Evolutionary conservation across 2,797 vertebrate genomes (phyloP), one percentile per base, ranked within the genome.

Genomic region (Sardinella longiceps): DNA sequence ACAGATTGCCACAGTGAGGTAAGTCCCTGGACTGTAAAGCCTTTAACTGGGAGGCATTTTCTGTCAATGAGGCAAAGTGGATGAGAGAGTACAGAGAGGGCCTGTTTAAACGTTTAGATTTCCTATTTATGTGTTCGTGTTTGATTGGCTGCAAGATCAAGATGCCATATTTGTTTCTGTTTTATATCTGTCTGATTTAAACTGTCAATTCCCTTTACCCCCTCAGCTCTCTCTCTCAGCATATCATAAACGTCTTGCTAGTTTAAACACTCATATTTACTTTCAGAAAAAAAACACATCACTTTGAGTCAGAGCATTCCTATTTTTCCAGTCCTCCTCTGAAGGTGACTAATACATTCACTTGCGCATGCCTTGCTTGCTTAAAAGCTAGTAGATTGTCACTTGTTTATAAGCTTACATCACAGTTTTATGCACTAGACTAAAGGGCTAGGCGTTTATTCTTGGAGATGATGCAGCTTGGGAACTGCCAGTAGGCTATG

Each of bases 1-100:
- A 25, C 96, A 97, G 92, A 97, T 97, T 45, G 2, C 95, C 80
- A 97, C 96, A 0, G 96, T 97, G 87, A 97, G 96, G 96, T 96
- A 18, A 88, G 33, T 15, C 33, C 66, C 66, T 70, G 14, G 14
- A 70, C 30, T 3, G 3, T 30, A 70, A 70, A 74, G 66, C 5
- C 66, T 37, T 23, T 74, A 15, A 39, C 12, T 74, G 66, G 30
- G 15, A 70, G 39, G 20, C 15, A 37, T 18, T 37, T 2, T 74
- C 66, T 74, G 60, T 10, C 60, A 15, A 33, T 25, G 15, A 20
- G 20, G 66, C 20, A 74, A 74, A 39, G 20, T 30, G 5, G 12
- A 9, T 70, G 63, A 70, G 30, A 74, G 15, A 37, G 33, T 6
- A 58, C 6, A 25, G 11, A 30, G 60, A 63, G 25, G 60, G 60